These are phyloP conservation scores for Ammodytes marinus DNA, from an alignment of 2,113 vertebrate species.

Conservation along the genomic window DNA sequence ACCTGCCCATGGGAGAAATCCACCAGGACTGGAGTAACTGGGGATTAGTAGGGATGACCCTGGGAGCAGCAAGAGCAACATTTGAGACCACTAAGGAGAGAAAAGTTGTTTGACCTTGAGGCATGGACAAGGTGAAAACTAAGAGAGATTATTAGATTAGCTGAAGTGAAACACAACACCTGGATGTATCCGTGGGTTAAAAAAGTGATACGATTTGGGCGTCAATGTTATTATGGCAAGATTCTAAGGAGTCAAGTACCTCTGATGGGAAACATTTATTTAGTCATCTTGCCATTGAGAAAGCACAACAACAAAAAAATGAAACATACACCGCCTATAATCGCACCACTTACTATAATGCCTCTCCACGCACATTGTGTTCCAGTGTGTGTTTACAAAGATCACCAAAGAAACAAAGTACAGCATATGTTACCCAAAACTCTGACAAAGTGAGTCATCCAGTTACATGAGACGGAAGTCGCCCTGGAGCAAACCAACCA, in stretches of 20 bases:
- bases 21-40: conserved; percentile 88
- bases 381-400: conserved; percentile 39
- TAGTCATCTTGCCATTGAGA: not conserved
- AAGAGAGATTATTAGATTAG: conserved; percentile 87
- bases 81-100: conserved; percentile 95
- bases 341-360: not conserved
- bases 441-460: conserved; percentile 67
- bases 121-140: conserved; percentile 87
- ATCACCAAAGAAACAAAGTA: conserved; percentile 48
- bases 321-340: not conserved
- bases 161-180: conserved; percentile 80
- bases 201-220: conserved; percentile 42
- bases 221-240: conserved; percentile 35
- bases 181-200: conserved; percentile 58
- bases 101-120: conserved; percentile 88
- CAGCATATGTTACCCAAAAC: conserved; percentile 46
- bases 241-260: not conserved
- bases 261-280: conserved; percentile 15
- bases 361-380: not conserved
- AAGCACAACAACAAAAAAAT: not conserved
- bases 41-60: conserved; percentile 93
- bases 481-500: conserved; percentile 56
- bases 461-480: conserved; percentile 63
- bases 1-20: conserved; percentile 89
- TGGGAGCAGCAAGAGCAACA: conserved; percentile 89